These are phyloP conservation scores for Drosophila monieri DNA, from an alignment of 2,888 invertebrate species.

Conservation along the genomic window DNA sequence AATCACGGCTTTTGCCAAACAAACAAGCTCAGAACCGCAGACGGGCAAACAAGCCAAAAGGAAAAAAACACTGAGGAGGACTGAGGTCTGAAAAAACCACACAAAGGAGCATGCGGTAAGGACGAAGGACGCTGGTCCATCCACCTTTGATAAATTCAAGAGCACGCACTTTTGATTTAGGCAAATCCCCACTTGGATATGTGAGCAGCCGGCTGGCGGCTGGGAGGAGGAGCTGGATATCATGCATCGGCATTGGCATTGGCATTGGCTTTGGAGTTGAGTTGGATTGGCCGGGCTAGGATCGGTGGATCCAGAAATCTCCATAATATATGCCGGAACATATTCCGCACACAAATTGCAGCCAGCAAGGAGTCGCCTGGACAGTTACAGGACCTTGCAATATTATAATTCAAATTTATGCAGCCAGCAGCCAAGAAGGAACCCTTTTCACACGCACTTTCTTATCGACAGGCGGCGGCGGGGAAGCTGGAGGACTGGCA, in stretches of 20 bases:
- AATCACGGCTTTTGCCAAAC: constrained; percentile 82
- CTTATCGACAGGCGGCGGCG: constrained; percentile 69
- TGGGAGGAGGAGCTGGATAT: constrained; percentile 36
- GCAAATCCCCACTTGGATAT: constrained; percentile 69
- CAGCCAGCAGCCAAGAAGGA: constrained; percentile 51
- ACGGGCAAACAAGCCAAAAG: constrained; percentile 55
- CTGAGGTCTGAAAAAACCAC: constrained; percentile 26
- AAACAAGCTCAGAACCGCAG: constrained; percentile 65
- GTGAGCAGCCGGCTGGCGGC: constrained; percentile 12
- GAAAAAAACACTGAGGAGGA: constrained; percentile 17
- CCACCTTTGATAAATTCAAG: constrained; percentile 77
- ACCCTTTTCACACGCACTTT: constrained; percentile 77
- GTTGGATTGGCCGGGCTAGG: constrained; percentile 16
- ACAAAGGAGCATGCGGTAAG: constrained; percentile 22
- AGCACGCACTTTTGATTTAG: constrained; percentile 80
- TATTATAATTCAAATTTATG: constrained; percentile 81
- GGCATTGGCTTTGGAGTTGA: background rate
- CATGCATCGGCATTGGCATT: constrained; percentile 67
- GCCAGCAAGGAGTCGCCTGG: constrained; percentile 53
- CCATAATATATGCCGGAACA: constrained; percentile 84
- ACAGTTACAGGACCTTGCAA: constrained; percentile 43
- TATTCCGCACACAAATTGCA: constrained; percentile 84
- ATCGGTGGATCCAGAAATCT: constrained; percentile 70
- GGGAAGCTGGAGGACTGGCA: constrained; percentile 5
- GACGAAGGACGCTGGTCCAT: constrained; percentile 31